phyloP scores from a whole-genome alignment of 2,113 vertebrate genomes.

The Sinosuthora webbiana region DNA sequence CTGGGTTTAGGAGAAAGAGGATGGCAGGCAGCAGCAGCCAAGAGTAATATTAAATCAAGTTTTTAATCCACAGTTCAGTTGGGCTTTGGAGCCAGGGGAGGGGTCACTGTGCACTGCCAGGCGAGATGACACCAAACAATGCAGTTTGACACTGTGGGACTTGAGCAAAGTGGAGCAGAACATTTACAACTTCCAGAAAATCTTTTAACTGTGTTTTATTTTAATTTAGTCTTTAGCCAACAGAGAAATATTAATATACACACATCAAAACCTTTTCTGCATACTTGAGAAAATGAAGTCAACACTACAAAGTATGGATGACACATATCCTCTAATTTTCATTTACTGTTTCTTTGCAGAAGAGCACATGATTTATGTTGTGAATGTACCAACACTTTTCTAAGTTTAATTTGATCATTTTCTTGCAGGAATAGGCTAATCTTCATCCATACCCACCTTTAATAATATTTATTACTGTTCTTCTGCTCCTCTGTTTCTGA shows the following conservation, averaged over 20 bases:
- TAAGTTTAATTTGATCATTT: background rate
- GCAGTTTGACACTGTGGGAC: background rate
- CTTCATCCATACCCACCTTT: background rate
- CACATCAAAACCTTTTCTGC: background rate
- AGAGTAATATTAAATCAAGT: background rate
- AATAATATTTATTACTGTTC: slow-evolving; percentile 41
- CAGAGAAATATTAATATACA: background rate
- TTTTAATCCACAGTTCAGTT: background rate
- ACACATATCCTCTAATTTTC: background rate
- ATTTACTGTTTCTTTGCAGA: background rate
- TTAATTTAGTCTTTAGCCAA: background rate
- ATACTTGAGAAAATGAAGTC: background rate
- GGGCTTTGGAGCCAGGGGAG: background rate
- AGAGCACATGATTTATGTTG: background rate
- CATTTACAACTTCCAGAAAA: background rate
- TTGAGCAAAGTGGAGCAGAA: background rate
- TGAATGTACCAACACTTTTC: background rate
- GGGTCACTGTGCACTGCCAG: background rate
- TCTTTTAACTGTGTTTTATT: background rate
- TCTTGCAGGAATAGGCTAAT: background rate
- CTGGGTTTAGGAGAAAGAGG: background rate
- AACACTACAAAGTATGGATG: background rate
- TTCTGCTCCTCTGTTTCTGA: slow-evolving; percentile 24
- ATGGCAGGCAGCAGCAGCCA: background rate
- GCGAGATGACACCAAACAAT: background rate